These are phyloP conservation scores for Epinephelus cyanopodus DNA, from an alignment of 2,113 vertebrate species.

Conservation along the genomic window DNA sequence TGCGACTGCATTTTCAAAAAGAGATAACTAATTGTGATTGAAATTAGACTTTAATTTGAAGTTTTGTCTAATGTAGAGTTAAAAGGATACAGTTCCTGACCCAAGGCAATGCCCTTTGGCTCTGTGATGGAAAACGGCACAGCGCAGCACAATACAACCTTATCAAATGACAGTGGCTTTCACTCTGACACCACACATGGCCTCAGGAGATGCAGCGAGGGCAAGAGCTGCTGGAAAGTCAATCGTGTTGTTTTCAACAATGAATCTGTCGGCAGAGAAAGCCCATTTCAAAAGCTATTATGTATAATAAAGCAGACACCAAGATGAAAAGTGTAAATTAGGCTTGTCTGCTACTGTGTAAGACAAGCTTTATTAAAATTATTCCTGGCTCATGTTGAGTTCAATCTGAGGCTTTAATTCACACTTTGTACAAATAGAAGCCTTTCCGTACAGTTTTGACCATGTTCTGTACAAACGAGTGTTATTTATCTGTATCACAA, in stretches of 20 bases:
- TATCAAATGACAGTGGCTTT: conserved; percentile 30
- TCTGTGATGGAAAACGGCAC: background rate
- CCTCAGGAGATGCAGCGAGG: conserved; percentile 8
- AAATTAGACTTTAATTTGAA: background rate
- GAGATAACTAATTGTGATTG: background rate
- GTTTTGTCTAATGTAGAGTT: background rate
- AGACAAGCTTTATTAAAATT: background rate
- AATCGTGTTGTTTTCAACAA: conserved; percentile 2
- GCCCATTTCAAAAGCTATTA: background rate
- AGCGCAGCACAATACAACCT: conserved; percentile 9
- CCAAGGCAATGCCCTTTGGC: background rate
- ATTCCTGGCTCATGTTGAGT: background rate
- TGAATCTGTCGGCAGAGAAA: background rate
- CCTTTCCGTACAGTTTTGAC: background rate
- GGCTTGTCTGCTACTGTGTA: background rate
- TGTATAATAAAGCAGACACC: background rate
- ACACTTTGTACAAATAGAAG: background rate
- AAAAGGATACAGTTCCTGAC: background rate
- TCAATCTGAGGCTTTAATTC: background rate
- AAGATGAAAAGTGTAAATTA: conserved; percentile 9
- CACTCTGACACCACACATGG: conserved; percentile 13
- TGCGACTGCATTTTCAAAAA: too few species aligned
- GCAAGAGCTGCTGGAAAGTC: background rate
- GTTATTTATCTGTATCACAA: background rate
- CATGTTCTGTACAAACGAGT: background rate